These are phyloP conservation scores for Condylura cristata DNA, from an alignment of 2,113 vertebrate genomes.

Conservation along the genomic window DNA sequence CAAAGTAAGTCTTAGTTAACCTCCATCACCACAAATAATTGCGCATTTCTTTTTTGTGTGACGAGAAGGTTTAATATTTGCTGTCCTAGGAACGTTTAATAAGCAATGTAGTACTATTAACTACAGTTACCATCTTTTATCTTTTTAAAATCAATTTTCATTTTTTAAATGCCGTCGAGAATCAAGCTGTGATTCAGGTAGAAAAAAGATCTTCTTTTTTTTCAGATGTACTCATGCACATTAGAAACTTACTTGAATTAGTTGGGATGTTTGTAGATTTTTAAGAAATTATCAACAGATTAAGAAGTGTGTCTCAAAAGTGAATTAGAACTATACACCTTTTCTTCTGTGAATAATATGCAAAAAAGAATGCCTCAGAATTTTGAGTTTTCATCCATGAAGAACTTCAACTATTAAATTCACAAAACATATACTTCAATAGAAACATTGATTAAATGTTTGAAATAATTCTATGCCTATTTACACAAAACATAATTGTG, in stretches of 20 bases:
- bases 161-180: neutral
- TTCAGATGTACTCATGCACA: neutral
- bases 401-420: constrained; percentile 33
- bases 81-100: neutral
- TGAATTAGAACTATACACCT: neutral
- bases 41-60: neutral
- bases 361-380: neutral
- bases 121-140: neutral
- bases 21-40: neutral
- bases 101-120: neutral
- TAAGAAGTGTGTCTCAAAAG: constrained; percentile 15
- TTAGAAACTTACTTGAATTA: neutral
- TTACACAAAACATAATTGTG: constrained; percentile 2
- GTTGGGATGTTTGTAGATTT: neutral
- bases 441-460: neutral
- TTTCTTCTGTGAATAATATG: constrained; percentile 12
- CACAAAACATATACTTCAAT: constrained; percentile 18
- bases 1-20: neutral
- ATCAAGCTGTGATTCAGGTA: neutral
- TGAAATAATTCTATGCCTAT: constrained; percentile 42
- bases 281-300: neutral
- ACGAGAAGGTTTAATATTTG: neutral
- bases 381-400: constrained; percentile 28
- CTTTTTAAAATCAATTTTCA: neutral
- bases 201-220: neutral